These are phyloP conservation scores for Oryzias woworae DNA, from an alignment of 2,113 vertebrate genomes.

Conservation along the genomic window DNA sequence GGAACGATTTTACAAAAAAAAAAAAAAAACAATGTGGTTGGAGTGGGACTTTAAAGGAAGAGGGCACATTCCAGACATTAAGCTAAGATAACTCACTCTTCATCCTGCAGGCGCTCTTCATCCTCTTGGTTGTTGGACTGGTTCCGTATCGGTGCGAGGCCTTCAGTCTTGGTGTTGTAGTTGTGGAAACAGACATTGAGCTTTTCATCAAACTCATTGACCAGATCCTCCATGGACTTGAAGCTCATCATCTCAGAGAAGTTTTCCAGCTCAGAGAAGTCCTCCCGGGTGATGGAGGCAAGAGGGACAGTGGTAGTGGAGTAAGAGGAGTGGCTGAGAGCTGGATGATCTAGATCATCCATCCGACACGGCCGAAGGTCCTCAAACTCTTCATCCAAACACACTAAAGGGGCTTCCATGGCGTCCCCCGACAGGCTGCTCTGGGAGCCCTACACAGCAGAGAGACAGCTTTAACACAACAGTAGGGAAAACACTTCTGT, in stretches of 20 bases:
- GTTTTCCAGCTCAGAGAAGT: slow-evolving; percentile 93
- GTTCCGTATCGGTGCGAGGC: slow-evolving; percentile 86
- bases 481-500: no score
- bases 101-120: slow-evolving; percentile 87
- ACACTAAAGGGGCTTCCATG: slow-evolving; percentile 93
- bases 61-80: no score
- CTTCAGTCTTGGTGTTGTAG: slow-evolving; percentile 92
- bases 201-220: slow-evolving; percentile 94
- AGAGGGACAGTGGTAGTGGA: slow-evolving; percentile 69
- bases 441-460: slow-evolving; percentile 36
- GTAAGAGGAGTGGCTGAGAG: slow-evolving; percentile 70
- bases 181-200: slow-evolving; percentile 94
- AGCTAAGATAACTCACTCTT: slow-evolving; percentile 82
- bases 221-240: slow-evolving; percentile 95
- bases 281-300: slow-evolving; percentile 81
- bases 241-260: slow-evolving; percentile 96
- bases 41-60: no score
- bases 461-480: background rate
- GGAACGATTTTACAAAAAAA: no score
- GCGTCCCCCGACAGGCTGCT: slow-evolving; percentile 45
- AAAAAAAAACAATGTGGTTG: no score
- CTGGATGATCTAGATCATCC: slow-evolving; percentile 77
- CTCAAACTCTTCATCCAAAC: slow-evolving; percentile 92
- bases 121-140: slow-evolving; percentile 86
- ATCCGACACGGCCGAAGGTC: slow-evolving; percentile 84